A percentile compares a stretch with the other conserved stretches of the same genome.
Conservation (phyloP, 2,113 vertebrate genomes). For the Cisticola juncidis region DNA sequence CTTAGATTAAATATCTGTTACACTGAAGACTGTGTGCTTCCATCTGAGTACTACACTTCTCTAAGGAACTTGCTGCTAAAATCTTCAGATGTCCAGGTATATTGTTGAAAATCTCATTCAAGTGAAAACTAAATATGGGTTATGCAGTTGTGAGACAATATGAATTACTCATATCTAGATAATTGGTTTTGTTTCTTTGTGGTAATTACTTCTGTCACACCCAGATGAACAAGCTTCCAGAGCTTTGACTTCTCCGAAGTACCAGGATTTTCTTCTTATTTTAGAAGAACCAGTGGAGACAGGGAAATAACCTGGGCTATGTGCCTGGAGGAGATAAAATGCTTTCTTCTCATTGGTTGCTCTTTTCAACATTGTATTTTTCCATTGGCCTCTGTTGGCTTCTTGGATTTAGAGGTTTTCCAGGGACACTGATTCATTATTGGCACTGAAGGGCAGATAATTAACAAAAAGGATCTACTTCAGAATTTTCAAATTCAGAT, state of each 20-base stretch:
- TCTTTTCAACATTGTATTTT: neutral
- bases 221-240: neutral
- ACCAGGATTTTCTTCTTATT: neutral
- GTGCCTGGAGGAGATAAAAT: neutral
- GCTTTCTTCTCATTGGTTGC: neutral
- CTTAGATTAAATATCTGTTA: conserved; percentile 92
- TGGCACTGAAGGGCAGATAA: neutral
- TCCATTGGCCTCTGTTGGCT: neutral
- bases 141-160: neutral
- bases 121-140: neutral
- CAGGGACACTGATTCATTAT: neutral
- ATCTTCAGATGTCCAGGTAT: conserved; percentile 92
- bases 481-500: neutral
- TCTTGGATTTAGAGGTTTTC: neutral
- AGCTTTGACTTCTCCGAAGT: neutral
- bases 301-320: neutral
- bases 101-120: neutral
- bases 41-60: conserved; percentile 84
- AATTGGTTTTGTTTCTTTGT: neutral
- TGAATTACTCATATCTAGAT: neutral
- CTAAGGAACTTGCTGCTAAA: conserved; percentile 93
- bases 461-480: neutral
- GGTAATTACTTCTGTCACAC: neutral
- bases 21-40: conserved; percentile 95
- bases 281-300: neutral